A percentile compares a stretch with the other conserved stretches of the same genome.
Evolutionary conservation across 2,888 invertebrate species (phyloP).

Genomic region (Rotaria socialis): DNA sequence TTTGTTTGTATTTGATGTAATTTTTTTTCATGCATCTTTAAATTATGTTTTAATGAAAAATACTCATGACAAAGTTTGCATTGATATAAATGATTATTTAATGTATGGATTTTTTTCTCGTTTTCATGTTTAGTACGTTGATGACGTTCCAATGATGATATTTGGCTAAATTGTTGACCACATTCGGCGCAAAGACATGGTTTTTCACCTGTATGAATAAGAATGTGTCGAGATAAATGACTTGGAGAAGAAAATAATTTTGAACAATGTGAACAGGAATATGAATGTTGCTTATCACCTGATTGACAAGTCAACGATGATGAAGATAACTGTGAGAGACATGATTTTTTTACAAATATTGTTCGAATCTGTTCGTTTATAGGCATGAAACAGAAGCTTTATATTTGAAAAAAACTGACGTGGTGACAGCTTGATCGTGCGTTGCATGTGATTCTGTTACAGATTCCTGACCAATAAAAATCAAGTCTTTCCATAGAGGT

Average conservation of each 20-base stretch:
- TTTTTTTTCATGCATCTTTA: conserved; percentile 7
- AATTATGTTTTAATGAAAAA: conserved; percentile 18
- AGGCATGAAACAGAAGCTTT: neutral
- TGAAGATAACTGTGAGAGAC: neutral
- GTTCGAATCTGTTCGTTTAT: conserved; percentile 1
- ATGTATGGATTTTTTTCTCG: neutral
- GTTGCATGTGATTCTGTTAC: neutral
- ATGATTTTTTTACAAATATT: neutral
- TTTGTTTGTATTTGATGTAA: conserved; percentile 6
- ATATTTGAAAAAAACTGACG: neutral
- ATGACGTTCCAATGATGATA: neutral
- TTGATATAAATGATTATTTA: conserved; percentile 11
- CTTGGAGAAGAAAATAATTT: neutral
- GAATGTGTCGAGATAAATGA: conserved; percentile 6
- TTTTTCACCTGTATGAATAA: conserved; percentile 13
- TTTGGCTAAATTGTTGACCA: conserved; percentile 16
- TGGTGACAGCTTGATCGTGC: neutral
- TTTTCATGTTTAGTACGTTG: neutral
- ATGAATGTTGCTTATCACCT: neutral
- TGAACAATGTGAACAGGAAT: neutral
- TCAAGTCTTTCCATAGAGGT: neutral
- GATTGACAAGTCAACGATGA: too few species aligned
- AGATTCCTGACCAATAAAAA: neutral
- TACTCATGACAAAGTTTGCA: neutral
- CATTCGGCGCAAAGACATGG: neutral